phyloP scores from a whole-genome alignment of 2,797 vertebrate species.

The Enteromius viviparus region DNA sequence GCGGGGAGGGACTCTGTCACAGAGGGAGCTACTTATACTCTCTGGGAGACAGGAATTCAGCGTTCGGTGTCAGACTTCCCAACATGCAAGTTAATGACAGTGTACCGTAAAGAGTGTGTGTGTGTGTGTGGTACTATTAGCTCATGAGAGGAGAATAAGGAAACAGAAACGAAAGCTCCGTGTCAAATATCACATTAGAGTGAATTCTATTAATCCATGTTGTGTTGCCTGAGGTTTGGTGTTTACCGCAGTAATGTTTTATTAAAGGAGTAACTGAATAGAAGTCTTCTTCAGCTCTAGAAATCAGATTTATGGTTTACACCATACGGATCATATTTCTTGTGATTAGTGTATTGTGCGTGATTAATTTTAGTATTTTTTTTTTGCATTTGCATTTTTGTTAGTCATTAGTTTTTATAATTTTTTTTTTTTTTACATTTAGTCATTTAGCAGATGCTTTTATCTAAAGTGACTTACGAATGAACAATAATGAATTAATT shows the following conservation, averaged over 20 bases:
- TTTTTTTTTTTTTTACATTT: background rate
- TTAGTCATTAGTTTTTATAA: background rate
- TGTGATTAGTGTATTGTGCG: background rate
- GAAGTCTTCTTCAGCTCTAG: background rate
- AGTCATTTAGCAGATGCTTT: too few relatives aligned
- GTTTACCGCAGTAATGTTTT: background rate
- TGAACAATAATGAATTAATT: too few relatives aligned
- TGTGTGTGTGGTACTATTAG: constrained; percentile 1
- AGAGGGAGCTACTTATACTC: constrained; percentile 70
- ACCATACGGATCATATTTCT: background rate
- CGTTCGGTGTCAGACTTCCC: constrained; percentile 40
- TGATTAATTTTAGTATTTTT: background rate
- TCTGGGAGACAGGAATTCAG: constrained; percentile 45
- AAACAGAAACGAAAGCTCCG: background rate
- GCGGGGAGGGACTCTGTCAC: constrained; percentile 70
- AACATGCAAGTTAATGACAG: constrained; percentile 47
- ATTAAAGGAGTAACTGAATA: background rate
- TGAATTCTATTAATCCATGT: constrained; percentile 4
- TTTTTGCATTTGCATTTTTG: background rate
- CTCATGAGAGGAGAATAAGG: constrained; percentile 12
- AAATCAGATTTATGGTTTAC: background rate
- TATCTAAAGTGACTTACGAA: too few relatives aligned
- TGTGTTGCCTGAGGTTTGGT: background rate
- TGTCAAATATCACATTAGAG: constrained; percentile 11
- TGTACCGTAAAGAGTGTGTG: background rate